Evolutionary conservation across 2,888 invertebrate genomes (phyloP).

Genomic region (Uloborus plumipes): DNA sequence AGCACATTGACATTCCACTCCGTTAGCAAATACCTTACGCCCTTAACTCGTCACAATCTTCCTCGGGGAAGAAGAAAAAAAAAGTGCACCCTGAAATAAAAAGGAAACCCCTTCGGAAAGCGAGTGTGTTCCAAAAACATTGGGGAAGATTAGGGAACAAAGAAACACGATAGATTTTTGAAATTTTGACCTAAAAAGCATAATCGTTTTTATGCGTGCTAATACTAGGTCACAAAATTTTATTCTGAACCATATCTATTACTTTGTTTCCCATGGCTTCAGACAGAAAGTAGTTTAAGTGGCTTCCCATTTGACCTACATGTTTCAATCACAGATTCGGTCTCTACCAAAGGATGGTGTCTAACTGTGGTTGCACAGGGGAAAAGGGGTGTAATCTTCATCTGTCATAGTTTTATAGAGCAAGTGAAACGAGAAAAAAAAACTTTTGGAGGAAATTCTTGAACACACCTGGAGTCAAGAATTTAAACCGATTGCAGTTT

Average conservation of each 20-base stretch:
- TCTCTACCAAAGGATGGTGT: background rate
- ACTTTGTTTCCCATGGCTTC: slow-evolving; percentile 4
- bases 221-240: slow-evolving; percentile 34
- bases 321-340: background rate
- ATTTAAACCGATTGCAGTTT: too few species aligned
- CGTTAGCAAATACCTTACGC: background rate
- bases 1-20: background rate
- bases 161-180: background rate
- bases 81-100: background rate
- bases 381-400: background rate
- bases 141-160: background rate
- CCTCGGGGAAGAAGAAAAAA: background rate
- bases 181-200: slow-evolving; percentile 22
- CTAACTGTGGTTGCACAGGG: background rate
- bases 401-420: background rate
- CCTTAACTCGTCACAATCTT: background rate
- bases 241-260: slow-evolving; percentile 12
- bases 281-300: slow-evolving; percentile 3
- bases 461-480: too few species aligned
- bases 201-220: background rate
- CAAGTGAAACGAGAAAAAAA: background rate
- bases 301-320: slow-evolving; percentile 21
- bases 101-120: background rate
- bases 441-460: too few species aligned
- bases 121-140: background rate